Conservation (phyloP, 2,888 invertebrate genomes). For the Bellardia bayeri region DNA sequence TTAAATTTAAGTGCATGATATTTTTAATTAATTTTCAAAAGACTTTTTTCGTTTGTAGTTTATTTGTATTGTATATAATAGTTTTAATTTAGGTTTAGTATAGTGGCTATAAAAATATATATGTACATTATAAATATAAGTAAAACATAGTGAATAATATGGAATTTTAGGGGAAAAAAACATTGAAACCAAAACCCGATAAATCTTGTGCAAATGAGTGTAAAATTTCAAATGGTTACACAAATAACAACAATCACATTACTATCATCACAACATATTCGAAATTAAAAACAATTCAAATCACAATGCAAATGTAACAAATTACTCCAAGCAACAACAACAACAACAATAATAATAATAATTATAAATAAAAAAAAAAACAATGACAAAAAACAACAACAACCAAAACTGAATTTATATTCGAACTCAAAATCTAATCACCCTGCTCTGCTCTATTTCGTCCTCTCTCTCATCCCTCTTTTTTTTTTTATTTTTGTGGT, state of each 20-base stretch:
- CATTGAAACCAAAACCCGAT: background rate
- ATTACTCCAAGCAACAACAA: constrained; percentile 66
- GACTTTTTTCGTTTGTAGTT: no score
- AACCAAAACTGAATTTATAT: background rate
- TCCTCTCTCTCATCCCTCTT: background rate
- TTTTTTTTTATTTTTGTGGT: constrained; percentile 61
- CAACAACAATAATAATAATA: background rate
- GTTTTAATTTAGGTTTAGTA: background rate
- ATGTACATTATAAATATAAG: background rate
- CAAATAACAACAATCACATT: constrained; percentile 19
- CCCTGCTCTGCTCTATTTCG: background rate
- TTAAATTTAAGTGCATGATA: background rate
- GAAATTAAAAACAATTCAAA: background rate
- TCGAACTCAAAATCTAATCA: background rate
- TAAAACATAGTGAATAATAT: background rate
- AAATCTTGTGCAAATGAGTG: constrained; percentile 12
- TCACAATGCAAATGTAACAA: constrained; percentile 60
- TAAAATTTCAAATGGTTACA: constrained; percentile 18
- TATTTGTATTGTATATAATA: background rate
- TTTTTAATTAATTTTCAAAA: no score
- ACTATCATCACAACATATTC: constrained; percentile 28
- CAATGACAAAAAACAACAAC: constrained; percentile 9
- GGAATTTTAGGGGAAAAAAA: background rate
- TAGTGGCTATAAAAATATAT: background rate
- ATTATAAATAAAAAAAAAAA: background rate